A percentile compares a stretch with the other conserved stretches of the same genome.
Evolutionary conservation across 2,113 vertebrate genomes (phyloP).

Genomic region (Pelusios castaneus): DNA sequence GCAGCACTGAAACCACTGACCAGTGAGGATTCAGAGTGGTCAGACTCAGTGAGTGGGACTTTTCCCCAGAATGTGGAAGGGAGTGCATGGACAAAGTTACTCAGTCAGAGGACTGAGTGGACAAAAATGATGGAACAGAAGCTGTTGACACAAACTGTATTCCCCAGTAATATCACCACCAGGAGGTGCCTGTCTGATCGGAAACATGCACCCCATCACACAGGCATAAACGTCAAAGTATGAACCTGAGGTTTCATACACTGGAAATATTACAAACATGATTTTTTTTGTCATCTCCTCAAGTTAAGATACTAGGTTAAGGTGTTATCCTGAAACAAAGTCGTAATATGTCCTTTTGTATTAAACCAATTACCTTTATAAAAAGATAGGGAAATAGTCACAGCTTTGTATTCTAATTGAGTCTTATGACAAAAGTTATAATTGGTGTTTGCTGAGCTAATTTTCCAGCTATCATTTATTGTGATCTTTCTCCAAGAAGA

Average conservation of each 20-base stretch:
- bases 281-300: neutral
- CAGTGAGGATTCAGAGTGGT: no score
- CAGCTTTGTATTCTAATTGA: accelerated
- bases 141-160: no score
- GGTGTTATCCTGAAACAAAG: neutral
- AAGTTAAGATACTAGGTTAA: neutral
- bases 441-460: neutral
- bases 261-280: neutral
- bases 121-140: no score
- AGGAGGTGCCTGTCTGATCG: no score
- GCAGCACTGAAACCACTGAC: no score
- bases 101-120: no score
- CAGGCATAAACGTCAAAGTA: neutral
- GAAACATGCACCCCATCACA: no score
- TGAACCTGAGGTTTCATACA: neutral
- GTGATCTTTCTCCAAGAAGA: neutral
- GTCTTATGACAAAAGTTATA: neutral
- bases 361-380: neutral
- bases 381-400: neutral
- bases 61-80: no score
- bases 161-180: no score
- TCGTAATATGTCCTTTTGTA: neutral
- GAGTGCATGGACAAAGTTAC: no score
- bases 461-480: neutral
- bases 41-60: no score